Evolutionary conservation across 2,797 vertebrate genomes (phyloP).

Genomic region (Euphonia xanthogaster): DNA sequence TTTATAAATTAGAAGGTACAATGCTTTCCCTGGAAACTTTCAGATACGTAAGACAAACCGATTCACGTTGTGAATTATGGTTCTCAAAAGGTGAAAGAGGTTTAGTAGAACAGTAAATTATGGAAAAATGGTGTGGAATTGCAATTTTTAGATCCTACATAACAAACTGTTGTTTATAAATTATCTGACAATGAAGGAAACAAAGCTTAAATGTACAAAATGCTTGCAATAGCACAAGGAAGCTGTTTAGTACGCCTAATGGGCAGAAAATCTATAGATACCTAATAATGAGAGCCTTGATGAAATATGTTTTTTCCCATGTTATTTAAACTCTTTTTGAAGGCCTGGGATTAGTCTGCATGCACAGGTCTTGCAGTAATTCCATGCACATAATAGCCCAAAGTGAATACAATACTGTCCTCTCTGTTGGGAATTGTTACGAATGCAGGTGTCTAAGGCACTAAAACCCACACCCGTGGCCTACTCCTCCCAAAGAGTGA

Average conservation of each 20-base stretch:
- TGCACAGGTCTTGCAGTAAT: background rate
- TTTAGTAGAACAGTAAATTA: conserved; percentile 38
- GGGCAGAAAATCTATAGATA: background rate
- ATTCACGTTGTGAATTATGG: conserved; percentile 15
- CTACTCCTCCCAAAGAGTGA: background rate
- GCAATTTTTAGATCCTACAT: background rate
- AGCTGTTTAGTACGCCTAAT: background rate
- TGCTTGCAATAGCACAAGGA: background rate
- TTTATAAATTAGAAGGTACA: conserved; percentile 3
- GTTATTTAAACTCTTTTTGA: background rate
- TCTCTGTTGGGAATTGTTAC: background rate
- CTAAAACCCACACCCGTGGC: background rate
- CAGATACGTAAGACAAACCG: conserved; percentile 3
- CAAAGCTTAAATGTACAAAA: background rate
- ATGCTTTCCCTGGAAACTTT: background rate
- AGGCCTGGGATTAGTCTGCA: background rate
- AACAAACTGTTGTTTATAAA: background rate
- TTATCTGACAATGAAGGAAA: background rate
- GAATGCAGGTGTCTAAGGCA: background rate
- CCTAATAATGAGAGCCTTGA: background rate
- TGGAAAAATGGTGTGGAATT: background rate
- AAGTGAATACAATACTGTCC: background rate
- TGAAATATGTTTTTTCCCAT: background rate
- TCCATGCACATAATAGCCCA: background rate
- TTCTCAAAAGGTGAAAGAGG: conserved; percentile 22